Evolutionary conservation across 2,113 vertebrate species (phyloP).

Genomic region (Hydropotes inermis): DNA sequence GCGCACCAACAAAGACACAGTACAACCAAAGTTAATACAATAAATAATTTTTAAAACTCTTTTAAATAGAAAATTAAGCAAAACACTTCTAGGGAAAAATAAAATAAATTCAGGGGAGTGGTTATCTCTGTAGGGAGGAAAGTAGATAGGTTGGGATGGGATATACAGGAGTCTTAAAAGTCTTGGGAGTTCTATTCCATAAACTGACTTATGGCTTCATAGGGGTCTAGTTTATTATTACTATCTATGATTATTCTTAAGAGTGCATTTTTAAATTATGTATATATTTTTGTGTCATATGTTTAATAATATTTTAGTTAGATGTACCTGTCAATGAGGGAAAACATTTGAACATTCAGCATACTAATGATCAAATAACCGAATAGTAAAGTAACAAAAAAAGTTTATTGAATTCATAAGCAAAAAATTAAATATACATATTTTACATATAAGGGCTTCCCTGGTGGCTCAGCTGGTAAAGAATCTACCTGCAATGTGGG

Average conservation of each 20-base stretch:
- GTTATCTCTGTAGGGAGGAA: background rate
- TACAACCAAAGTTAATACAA: background rate
- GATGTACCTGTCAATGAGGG: background rate
- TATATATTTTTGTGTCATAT: background rate
- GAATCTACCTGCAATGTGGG: background rate
- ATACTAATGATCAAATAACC: background rate
- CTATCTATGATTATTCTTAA: background rate
- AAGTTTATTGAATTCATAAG: background rate
- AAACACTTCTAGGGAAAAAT: background rate
- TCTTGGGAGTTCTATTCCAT: background rate
- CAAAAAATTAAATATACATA: background rate
- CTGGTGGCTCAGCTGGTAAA: background rate
- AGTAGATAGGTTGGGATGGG: background rate
- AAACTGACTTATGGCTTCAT: background rate
- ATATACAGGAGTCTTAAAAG: background rate
- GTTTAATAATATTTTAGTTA: background rate
- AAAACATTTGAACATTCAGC: background rate
- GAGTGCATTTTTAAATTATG: background rate
- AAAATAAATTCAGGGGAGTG: background rate
- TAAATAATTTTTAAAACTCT: background rate
- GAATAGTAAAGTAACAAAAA: background rate
- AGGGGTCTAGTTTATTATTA: background rate
- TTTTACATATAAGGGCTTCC: background rate
- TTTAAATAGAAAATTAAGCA: background rate
- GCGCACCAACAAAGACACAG: background rate